Base-by-base conservation (phyloP, 1,140 invertebrate species). In the Eubasilissa regina region DNA sequence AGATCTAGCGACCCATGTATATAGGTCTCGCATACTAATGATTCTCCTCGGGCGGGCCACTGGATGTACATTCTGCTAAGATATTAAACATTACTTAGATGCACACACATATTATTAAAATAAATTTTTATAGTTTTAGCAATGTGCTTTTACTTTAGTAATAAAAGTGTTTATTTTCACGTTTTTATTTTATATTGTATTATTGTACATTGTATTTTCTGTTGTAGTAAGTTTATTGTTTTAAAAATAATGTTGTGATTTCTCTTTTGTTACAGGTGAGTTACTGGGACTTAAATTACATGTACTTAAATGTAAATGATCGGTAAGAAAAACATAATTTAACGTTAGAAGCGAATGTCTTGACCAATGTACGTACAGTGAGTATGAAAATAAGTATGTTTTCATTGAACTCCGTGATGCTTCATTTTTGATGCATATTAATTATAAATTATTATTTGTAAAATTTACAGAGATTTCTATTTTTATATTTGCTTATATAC, bases 11-110 rank as follows among this genome's bases (percentile, higher is more conserved):
- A 43, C 60, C 25, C 11, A 21, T 13, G 19, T 64, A 43, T 43
- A 21, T 64, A 64, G 60, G 60, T 64, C 60, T 64, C 35, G 25
- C 60, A 64, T 64, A 64, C 60, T 64, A 44, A 64, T 64, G 60
- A 25, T n/a, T n/a, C 60, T 64, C 25, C 60, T 25, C n/a, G 35
- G 19, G 60, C 60, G 60, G n/a, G 60, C 19, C 35, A 13, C 19
- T 19, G 55, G 25, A 35, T 35, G 25, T 15, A 58, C 35, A 64
- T 35, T 35, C 60, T 64, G 25, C 60, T 43, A 25, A 12, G 60
- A 64, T 13, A 64, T 64, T 43, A 13, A 43, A 43, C 25, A 35
- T 35, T 35, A 35, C 25, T 35, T 35, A n/a, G n/a, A n/a, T n/a
- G 25, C 25, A 35, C 6, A 35, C 6, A 35, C 25, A 35, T 35